Base-by-base conservation (phyloP, 1,140 invertebrate species). In the Heliothis subflexa region DNA sequence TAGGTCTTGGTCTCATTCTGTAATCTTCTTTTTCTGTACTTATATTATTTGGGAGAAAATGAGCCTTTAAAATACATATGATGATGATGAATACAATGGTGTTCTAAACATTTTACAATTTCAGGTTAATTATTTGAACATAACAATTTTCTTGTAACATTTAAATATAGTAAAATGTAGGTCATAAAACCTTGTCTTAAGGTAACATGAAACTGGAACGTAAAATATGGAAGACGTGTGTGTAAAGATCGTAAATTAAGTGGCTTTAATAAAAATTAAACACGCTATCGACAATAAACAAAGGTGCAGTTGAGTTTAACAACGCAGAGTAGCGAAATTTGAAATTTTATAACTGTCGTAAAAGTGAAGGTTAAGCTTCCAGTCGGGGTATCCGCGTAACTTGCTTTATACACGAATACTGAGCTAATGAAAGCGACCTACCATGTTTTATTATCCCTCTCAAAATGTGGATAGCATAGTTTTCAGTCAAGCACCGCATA, bases 341-440 rank as follows among this genome's bases (percentile, higher is more conserved):
- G 81, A 91, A 88, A 91, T 89, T 92, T 92, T 92, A 92, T 91
- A 87, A 84, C 85, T 78, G 78, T 85, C 85, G 84, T 92, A 90
- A 92, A 91, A 87, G 70, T 78, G 82, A 84, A 88, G 87, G 86
- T 88, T 89, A 88, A 86, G 86, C 89, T 88, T 86, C 81, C 83
- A 88, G 86, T 86, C 85, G 78, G 83, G 66, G 83, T 83, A 83
- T 81, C 78, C 83, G 83, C 82, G 86, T 86, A 86, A 87, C 85
- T 89, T 82, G 81, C 81, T 91, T 87, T 92, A 90, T 91, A 87
- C 86, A 78, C 28, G 82, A 80, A 78, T 78, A 66, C 82, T 57
- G 74, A 74, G 85, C 90, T 91, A 91, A 90, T 91, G 87, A 91
- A 91, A 89, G 87, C 87, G 86, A 85, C 86, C 85, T 88, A 82